Conservation (phyloP, 2,888 invertebrate species). For the Rapana venosa region DNA sequence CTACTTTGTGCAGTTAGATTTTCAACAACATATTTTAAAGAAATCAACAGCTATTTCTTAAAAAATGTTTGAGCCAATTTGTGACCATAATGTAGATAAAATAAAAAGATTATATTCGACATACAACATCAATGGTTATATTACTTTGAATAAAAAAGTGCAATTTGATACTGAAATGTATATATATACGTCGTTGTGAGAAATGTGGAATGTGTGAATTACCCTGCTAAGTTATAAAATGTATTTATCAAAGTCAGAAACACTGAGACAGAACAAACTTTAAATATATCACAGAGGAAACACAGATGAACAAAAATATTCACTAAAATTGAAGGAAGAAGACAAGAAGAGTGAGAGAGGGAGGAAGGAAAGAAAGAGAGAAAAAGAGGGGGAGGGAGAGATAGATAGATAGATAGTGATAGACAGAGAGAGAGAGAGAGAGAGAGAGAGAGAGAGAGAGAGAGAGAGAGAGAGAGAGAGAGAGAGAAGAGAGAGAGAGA, state of each 20-base stretch:
- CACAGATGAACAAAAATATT: neutral
- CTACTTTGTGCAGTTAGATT: too few species aligned
- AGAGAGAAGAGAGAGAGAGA: neutral
- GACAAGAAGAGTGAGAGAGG: constrained; percentile 10
- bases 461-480: neutral
- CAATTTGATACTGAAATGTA: too few species aligned
- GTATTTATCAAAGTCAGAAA: too few species aligned
- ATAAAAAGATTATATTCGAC: too few species aligned
- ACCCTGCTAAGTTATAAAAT: neutral
- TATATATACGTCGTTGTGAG: too few species aligned
- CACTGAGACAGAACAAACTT: neutral
- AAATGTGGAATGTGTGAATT: neutral
- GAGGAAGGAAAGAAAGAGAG: neutral
- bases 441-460: neutral
- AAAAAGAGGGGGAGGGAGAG: constrained; percentile 16
- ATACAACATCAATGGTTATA: too few species aligned
- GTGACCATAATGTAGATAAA: too few species aligned
- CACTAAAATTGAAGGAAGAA: neutral
- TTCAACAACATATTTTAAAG: too few species aligned
- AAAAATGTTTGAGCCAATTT: too few species aligned
- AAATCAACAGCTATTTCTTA: too few species aligned
- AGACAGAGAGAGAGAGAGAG: constrained; percentile 29
- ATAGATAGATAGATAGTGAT: constrained; percentile 27
- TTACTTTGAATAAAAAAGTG: too few species aligned
- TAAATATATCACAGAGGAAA: neutral